Base-by-base conservation (phyloP, 2,113 vertebrate species). In the Heterochromis multidens region DNA sequence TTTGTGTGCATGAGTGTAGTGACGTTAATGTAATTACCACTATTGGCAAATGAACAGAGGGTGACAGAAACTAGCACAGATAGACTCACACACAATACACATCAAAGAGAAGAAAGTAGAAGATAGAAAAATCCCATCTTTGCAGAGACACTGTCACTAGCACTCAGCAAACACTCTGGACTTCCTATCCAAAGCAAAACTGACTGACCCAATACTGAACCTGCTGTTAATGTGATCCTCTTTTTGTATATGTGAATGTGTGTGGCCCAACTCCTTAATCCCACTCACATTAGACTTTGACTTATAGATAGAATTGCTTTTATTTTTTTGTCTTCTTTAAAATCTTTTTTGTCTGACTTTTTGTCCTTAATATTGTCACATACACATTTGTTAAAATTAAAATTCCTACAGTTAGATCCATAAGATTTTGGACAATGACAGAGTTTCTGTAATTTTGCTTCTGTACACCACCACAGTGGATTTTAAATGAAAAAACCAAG, bases 21-120 rank as follows among this genome's bases (percentile, higher is more conserved):
- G 77, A 83, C 27, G 54, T 49, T 86, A 27, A 78, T 35, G 61
- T 81, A 81, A 88, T 89, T 89, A 88, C 23, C 63, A 70, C 49
- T 57, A 63, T 29, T 91, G 88, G 85, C 77, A 82, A 62, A 82
- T 37, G 59, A 85, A 88, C 76, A 72, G 65, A 91, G 77, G 61
- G 61, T 57, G 25, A 65, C 29, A 29, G 14, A 79, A 37, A 11
- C 31, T 0, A 63, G 52, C 12, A 23, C 19, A 43, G 57, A 81
- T 46, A 57, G 46, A 54, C 14, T 54, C 40, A 23, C 25, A 40
- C 56, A 54, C 59, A 58, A 79, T n/a, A 58, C 58, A 58, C 62
- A 82, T 40, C 27, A 54, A 43, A 5, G 40, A 79, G 57, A 77
- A 56, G 59, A 37, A 70, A 56, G 59, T 23, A 77, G 31, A 74